phyloP scores from a whole-genome alignment of 2,797 vertebrate genomes.

The Threskiornis aethiopicus region DNA sequence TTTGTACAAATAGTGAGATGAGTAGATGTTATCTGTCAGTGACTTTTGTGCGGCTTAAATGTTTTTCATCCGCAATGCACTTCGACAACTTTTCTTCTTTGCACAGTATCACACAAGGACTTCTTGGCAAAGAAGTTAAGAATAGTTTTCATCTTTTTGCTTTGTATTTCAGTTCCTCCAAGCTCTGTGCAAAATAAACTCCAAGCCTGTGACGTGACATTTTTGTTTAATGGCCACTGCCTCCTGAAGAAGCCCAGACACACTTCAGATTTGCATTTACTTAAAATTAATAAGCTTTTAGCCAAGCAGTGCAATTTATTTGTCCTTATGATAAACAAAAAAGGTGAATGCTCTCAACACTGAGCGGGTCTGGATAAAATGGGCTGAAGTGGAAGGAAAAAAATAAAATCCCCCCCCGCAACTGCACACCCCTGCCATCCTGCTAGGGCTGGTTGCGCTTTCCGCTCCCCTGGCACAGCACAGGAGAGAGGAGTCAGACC shows the following conservation, averaged over 20 bases:
- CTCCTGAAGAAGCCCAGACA: constrained; percentile 31
- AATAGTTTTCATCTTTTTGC: constrained; percentile 3
- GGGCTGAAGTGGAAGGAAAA: not conserved
- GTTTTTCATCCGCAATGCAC: not conserved
- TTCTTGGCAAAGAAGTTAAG: not conserved
- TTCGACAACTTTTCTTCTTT: not conserved
- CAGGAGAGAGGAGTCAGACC: not conserved
- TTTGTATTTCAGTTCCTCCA: not conserved
- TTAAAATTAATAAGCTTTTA: constrained; percentile 37
- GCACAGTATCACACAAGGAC: not conserved
- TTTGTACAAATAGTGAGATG: constrained; percentile 8
- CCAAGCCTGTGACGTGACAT: not conserved
- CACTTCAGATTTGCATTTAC: not conserved
- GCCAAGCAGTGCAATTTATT: not conserved
- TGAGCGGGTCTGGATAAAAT: not conserved
- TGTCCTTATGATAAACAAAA: not conserved
- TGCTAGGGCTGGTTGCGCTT: not conserved
- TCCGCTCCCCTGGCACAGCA: accelerated
- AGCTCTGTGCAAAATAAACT: not conserved
- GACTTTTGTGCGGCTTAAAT: not conserved
- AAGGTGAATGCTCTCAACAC: not conserved
- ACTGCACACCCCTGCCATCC: accelerated
- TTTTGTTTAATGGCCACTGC: not conserved
- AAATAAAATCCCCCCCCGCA: accelerated
- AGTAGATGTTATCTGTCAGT: constrained; percentile 28